Conservation (phyloP, 37 sponge, comb jelly and placozoan genomes). For the Geodia barretti region DNA sequence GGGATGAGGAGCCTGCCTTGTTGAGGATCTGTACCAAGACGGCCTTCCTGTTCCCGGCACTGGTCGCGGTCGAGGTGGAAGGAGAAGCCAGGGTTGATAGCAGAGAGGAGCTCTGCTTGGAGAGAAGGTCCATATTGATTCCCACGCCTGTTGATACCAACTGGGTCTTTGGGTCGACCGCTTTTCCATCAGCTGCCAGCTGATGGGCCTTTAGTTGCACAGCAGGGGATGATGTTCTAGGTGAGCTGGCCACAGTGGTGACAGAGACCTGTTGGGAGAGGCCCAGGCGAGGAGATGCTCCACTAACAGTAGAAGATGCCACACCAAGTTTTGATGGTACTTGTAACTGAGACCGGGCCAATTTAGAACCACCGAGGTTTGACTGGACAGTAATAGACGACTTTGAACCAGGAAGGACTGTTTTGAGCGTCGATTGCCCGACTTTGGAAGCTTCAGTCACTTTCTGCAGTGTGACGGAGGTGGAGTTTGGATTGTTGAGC, state of each 20-base stretch:
- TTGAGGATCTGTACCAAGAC: constrained; percentile 33
- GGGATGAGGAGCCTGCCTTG: not conserved
- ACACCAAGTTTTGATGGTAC: not conserved
- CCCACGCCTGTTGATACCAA: not conserved
- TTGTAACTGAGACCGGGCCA: not conserved
- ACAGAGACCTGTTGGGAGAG: not conserved
- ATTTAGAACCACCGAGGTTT: not conserved
- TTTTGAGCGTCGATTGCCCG: not conserved
- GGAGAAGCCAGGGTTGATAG: not conserved
- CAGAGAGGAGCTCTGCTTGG: not conserved
- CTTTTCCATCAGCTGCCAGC: not conserved
- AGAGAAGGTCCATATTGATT: not conserved
- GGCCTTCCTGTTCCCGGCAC: not conserved
- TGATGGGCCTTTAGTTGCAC: not conserved
- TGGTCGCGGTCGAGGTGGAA: not conserved
- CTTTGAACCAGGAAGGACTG: not conserved
- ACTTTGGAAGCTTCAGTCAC: not conserved
- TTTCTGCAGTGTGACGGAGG: not conserved
- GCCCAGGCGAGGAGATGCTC: not conserved
- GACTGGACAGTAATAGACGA: not conserved
- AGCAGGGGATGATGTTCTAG: not conserved
- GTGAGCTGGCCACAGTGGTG: not conserved
- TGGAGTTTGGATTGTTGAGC: not conserved
- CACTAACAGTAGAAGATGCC: not conserved
- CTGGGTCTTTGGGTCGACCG: not conserved